Evolutionary conservation across 2,797 vertebrate species (phyloP).

Genomic region (Telmatherina bonti): DNA sequence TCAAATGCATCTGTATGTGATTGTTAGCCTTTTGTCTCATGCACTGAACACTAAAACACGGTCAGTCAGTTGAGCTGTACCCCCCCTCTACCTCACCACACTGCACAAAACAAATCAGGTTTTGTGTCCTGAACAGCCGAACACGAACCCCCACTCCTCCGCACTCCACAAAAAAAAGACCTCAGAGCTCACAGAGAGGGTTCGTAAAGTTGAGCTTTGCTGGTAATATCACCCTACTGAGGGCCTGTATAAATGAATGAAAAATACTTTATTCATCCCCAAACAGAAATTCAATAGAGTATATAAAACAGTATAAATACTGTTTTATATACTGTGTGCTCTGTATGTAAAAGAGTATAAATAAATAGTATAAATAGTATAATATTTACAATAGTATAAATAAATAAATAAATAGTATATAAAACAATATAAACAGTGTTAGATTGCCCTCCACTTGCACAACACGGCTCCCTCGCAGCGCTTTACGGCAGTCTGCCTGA

Average conservation of each 20-base stretch:
- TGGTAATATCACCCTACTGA: conserved; percentile 58
- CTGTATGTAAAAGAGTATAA: too few relatives aligned
- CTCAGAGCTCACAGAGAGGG: conserved; percentile 46
- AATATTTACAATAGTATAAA: too few relatives aligned
- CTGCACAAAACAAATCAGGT: conserved; percentile 78
- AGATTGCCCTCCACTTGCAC: conserved; percentile 45
- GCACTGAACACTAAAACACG: conserved; percentile 48
- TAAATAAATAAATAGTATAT: too few relatives aligned
- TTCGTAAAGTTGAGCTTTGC: conserved; percentile 64
- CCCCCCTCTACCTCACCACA: conserved; percentile 33
- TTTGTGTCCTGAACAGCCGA: conserved; percentile 77
- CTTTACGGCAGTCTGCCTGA: conserved; percentile 43
- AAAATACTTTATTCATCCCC: too few relatives aligned
- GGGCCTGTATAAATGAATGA: too few relatives aligned
- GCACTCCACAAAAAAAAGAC: conserved; percentile 46
- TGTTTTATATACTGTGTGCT: too few relatives aligned
- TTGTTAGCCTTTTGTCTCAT: conserved; percentile 46
- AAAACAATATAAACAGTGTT: conserved; percentile 66
- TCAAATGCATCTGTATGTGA: conserved; percentile 39
- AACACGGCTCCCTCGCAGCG: conserved; percentile 41
- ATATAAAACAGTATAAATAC: too few relatives aligned
- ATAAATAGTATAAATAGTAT: too few relatives aligned
- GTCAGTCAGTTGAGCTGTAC: conserved; percentile 41
- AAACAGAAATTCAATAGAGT: too few relatives aligned
- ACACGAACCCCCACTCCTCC: conserved; percentile 76